A percentile compares a stretch with the other conserved stretches of the same genome.
phyloP scores from a whole-genome alignment of 2,797 vertebrate species.

The Limosa lapponica region DNA sequence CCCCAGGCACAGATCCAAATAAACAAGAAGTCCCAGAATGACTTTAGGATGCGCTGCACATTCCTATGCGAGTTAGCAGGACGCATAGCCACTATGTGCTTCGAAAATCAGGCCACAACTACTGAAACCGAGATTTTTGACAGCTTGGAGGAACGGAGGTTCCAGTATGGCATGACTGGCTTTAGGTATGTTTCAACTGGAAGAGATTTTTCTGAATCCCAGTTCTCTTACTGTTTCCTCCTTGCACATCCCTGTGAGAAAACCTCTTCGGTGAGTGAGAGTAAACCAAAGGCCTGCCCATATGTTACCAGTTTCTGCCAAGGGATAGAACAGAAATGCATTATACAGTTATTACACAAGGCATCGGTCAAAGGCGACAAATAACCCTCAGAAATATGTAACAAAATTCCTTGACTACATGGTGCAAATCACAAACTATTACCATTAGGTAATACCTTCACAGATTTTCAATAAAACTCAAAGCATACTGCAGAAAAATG shows the following conservation, averaged over 20 bases:
- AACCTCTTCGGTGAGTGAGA: background rate
- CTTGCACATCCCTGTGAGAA: background rate
- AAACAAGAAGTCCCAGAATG: background rate
- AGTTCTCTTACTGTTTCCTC: background rate
- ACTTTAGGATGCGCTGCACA: background rate
- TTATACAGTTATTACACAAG: background rate
- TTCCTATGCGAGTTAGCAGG: background rate
- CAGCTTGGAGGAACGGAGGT: background rate
- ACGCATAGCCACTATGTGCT: background rate
- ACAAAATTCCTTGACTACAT: rapidly evolving
- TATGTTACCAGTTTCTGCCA: background rate
- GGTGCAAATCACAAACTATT: background rate
- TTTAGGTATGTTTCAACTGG: background rate
- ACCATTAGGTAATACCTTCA: background rate
- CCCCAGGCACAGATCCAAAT: background rate
- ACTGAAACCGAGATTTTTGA: background rate
- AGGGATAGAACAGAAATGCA: background rate
- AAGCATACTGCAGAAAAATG: background rate
- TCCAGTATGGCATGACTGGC: background rate
- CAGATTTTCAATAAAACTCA: background rate
- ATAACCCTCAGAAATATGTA: rapidly evolving
- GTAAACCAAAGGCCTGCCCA: background rate
- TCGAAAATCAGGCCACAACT: background rate
- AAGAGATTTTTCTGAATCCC: background rate
- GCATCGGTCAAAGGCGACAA: background rate